phyloP scores from a whole-genome alignment of 2,888 invertebrate species.

The Galerucella nymphaeae region DNA sequence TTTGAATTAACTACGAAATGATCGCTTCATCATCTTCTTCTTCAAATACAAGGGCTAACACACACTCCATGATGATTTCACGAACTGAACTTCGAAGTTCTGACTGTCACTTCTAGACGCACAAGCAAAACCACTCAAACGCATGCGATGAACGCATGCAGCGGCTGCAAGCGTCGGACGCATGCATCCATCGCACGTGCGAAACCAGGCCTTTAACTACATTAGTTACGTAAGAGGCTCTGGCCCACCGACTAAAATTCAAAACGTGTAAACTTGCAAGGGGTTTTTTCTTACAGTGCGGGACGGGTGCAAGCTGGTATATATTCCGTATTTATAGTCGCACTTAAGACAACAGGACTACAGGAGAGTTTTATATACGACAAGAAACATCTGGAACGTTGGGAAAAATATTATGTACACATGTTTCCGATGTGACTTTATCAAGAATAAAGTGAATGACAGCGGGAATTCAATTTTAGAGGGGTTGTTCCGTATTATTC shows the following conservation, averaged over 20 bases:
- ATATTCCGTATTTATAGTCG: conserved; percentile 56
- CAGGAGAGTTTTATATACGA: conserved; percentile 51
- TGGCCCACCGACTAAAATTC: conserved; percentile 35
- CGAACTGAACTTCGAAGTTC: too few relatives aligned
- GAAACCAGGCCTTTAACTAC: too few relatives aligned
- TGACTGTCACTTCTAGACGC: too few relatives aligned
- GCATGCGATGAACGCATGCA: too few relatives aligned
- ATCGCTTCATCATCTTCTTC: too few relatives aligned
- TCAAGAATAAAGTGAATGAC: conserved; percentile 34
- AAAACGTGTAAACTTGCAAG: conserved; percentile 30
- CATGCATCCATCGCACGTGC: too few relatives aligned
- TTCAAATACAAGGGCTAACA: too few relatives aligned
- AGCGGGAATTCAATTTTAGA: conserved; percentile 23
- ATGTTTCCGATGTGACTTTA: conserved; percentile 42
- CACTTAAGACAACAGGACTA: conserved; percentile 57
- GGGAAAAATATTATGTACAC: conserved; percentile 53
- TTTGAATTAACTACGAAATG: too few relatives aligned
- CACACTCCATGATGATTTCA: too few relatives aligned
- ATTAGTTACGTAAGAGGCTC: not conserved
- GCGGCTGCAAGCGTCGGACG: too few relatives aligned
- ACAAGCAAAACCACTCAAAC: too few relatives aligned
- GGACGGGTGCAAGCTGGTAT: conserved; percentile 32
- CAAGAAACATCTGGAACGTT: conserved; percentile 57
- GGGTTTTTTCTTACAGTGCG: conserved; percentile 32
- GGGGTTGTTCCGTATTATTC: conserved; percentile 12